Evolutionary conservation across 2,797 vertebrate genomes (phyloP).

Genomic region (Pelochelys cantorii): DNA sequence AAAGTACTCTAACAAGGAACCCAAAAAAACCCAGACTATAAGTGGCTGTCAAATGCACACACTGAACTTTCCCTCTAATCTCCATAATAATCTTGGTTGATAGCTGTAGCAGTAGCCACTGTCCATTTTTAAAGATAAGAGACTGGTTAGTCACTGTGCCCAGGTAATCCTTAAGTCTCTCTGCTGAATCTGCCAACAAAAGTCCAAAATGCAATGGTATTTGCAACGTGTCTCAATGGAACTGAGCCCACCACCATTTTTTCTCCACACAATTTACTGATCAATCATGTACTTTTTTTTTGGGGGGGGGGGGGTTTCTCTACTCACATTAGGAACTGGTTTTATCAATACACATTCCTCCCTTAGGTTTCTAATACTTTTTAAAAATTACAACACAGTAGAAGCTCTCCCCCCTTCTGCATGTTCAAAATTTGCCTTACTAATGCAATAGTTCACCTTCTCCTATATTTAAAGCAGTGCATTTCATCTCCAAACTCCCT

Average conservation of each 20-base stretch:
- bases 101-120: not conserved
- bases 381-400: too few relatives aligned
- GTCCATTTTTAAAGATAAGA: not conserved
- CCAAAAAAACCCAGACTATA: not conserved
- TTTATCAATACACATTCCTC: not conserved
- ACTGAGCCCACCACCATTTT: not conserved
- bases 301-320: too few relatives aligned
- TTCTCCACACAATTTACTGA: not conserved
- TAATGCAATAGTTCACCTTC: not conserved
- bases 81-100: not conserved
- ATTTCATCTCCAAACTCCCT: not conserved
- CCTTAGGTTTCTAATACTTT: too few relatives aligned
- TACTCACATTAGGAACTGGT: not conserved
- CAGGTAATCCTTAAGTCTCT: not conserved
- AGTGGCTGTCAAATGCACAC: fast-evolving
- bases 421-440: not conserved
- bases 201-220: not conserved
- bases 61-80: not conserved
- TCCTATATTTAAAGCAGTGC: not conserved
- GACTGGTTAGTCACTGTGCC: not conserved
- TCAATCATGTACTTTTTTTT: not conserved
- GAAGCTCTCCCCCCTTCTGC: not conserved
- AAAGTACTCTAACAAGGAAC: fast-evolving
- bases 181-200: not conserved
- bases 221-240: not conserved